These are phyloP conservation scores for Seriola dumerili DNA, from an alignment of 2,113 vertebrate genomes.

Conservation along the genomic window DNA sequence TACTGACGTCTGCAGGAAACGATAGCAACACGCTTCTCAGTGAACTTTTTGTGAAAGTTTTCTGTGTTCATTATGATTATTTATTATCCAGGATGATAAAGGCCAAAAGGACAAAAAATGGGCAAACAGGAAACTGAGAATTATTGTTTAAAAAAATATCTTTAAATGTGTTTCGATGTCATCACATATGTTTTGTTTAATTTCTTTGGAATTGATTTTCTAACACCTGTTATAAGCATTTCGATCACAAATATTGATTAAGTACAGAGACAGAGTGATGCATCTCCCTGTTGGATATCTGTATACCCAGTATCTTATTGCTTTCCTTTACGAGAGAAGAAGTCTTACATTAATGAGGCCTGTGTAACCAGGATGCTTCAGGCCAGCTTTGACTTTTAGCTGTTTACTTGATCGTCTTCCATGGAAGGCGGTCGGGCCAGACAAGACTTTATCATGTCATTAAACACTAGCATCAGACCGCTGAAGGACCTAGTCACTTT, in stretches of 20 bases:
- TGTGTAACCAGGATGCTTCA: slow-evolving; percentile 52
- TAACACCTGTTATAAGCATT: slow-evolving; percentile 4
- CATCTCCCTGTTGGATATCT: slow-evolving; percentile 16
- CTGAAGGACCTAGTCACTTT: slow-evolving; percentile 33
- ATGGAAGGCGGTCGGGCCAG: slow-evolving; percentile 44
- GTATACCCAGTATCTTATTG: slow-evolving; percentile 30
- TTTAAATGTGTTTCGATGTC: background rate
- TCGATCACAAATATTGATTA: slow-evolving; percentile 27
- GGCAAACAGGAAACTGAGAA: background rate
- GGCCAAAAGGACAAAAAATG: background rate
- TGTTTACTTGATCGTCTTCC: slow-evolving; percentile 62
- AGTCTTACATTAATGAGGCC: slow-evolving; percentile 54
- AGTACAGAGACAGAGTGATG: slow-evolving; percentile 4
- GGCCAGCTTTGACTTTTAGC: slow-evolving; percentile 67
- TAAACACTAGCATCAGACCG: slow-evolving; percentile 42
- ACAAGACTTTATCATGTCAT: slow-evolving; percentile 57
- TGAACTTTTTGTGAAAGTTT: background rate
- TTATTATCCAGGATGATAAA: background rate
- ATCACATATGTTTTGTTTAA: background rate
- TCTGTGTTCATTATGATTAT: background rate
- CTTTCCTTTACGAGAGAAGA: slow-evolving; percentile 39
- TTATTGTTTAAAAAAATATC: background rate
- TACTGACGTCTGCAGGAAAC: slow-evolving; percentile 5
- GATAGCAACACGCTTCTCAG: background rate
- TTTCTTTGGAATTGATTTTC: background rate